Percentiles rank a stretch among this genome's conserved stretches.
phyloP scores from a whole-genome alignment of 1,140 invertebrate species.

The Diabrotica undecimpunctata region DNA sequence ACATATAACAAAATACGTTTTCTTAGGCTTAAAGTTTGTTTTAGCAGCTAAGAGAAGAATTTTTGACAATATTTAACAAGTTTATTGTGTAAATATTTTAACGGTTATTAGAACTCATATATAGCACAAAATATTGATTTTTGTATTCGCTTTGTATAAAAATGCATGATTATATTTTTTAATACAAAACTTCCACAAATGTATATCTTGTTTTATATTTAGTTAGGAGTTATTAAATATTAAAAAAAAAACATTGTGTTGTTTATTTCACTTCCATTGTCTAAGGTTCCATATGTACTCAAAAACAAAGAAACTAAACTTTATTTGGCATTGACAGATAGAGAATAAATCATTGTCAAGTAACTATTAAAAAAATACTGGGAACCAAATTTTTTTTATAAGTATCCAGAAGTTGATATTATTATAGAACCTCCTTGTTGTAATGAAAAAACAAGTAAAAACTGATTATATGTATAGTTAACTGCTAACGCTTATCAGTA shows the following conservation, averaged over 20 bases:
- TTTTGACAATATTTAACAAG: background rate
- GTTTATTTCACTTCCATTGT: background rate
- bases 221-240: slow-evolving; percentile 5
- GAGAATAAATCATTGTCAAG: no score
- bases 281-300: background rate
- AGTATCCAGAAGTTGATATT: no score
- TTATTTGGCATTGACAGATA: no score
- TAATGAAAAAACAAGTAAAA: no score
- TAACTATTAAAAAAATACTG: no score
- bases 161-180: slow-evolving; percentile 12
- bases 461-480: no score
- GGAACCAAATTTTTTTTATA: no score
- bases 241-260: background rate
- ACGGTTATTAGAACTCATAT: background rate
- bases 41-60: background rate
- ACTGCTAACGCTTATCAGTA: no score
- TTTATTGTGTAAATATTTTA: background rate
- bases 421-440: no score
- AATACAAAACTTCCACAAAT: slow-evolving; percentile 1
- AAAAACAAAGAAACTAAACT: no score
- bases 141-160: slow-evolving; percentile 18
- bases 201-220: slow-evolving; percentile 7
- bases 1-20: background rate
- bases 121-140: slow-evolving; percentile 13
- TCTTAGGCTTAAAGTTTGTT: background rate